Conservation (phyloP, 2,888 invertebrate species). For the Sisyra terminalis region DNA sequence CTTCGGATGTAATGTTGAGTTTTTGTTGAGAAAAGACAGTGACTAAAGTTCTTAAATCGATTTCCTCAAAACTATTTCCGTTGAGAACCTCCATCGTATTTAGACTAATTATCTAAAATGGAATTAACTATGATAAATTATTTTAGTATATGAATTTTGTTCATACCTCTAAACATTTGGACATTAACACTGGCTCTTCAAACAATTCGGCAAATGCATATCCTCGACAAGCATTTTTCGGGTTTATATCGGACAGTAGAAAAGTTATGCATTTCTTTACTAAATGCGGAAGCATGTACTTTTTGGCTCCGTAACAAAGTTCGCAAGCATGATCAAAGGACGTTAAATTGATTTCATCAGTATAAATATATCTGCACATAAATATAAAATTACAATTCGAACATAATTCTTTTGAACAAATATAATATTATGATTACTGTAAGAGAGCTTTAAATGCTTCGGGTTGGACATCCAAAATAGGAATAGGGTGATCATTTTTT, state of each 20-base stretch:
- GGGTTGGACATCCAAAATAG: constrained; percentile 69
- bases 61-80: constrained; percentile 61
- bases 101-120: constrained; percentile 50
- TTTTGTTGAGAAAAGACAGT: constrained; percentile 60
- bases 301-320: constrained; percentile 74
- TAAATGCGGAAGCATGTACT: constrained; percentile 71
- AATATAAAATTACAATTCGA: background rate
- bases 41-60: constrained; percentile 55
- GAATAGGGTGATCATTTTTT: constrained; percentile 53
- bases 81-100: constrained; percentile 60
- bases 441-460: constrained; percentile 70
- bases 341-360: constrained; percentile 59
- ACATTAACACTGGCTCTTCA: constrained; percentile 66
- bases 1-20: constrained; percentile 55
- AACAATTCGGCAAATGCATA: constrained; percentile 76
- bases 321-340: constrained; percentile 80
- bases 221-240: constrained; percentile 68
- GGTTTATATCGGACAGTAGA: constrained; percentile 64
- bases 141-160: constrained; percentile 8
- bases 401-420: background rate
- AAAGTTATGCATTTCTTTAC: constrained; percentile 71
- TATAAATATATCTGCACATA: constrained; percentile 56
- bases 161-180: constrained; percentile 64
- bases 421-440: constrained; percentile 33
- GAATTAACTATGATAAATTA: constrained; percentile 9